Conservation (phyloP, 2,888 invertebrate species). For the Apamea epomidion region DNA sequence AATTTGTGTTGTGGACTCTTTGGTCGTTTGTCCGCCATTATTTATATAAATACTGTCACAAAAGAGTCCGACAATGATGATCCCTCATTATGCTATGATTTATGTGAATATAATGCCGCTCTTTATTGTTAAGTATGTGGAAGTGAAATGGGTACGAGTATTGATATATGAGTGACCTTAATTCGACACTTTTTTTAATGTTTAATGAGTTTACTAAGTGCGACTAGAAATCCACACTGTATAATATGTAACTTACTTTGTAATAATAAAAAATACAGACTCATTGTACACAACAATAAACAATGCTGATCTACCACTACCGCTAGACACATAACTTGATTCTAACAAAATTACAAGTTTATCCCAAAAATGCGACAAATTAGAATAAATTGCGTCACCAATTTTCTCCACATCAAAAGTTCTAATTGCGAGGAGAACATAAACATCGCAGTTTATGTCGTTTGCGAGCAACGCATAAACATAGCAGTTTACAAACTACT, state of each 20-base stretch:
- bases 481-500: slow-evolving; percentile 61
- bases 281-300: not conserved
- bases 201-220: not conserved
- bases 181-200: not conserved
- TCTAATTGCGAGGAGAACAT: slow-evolving; percentile 48
- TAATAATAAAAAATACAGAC: not conserved
- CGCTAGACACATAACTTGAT: not conserved
- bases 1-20: slow-evolving; percentile 71
- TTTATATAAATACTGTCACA: slow-evolving; percentile 58
- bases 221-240: not conserved
- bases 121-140: slow-evolving; percentile 27
- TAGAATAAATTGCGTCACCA: slow-evolving; percentile 30
- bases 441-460: slow-evolving; percentile 55
- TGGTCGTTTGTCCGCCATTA: slow-evolving; percentile 57
- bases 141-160: slow-evolving; percentile 27
- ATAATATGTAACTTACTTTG: not conserved
- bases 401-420: slow-evolving; percentile 51
- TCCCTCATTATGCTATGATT: slow-evolving; percentile 58
- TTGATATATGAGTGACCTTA: slow-evolving; percentile 9
- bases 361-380: slow-evolving; percentile 35
- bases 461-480: slow-evolving; percentile 58
- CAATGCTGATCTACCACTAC: not conserved
- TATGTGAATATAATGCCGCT: slow-evolving; percentile 53
- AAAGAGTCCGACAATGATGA: slow-evolving; percentile 52
- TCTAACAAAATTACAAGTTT: not conserved